Conservation (phyloP, 2,113 vertebrate species). For the Myotis yumanensis region DNA sequence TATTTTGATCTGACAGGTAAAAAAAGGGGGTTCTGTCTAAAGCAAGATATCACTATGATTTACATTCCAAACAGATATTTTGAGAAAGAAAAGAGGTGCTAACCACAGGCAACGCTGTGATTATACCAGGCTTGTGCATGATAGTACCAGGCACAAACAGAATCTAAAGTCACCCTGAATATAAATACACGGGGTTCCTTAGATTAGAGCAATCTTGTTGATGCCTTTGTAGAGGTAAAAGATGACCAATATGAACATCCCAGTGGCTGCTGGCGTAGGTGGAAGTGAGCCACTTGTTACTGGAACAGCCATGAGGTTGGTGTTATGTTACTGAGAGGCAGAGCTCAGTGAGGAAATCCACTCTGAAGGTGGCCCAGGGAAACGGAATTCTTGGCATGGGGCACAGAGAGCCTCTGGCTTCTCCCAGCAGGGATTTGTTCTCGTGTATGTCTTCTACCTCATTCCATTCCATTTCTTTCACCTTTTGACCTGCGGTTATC, state of each 20-base stretch:
- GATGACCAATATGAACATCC: neutral
- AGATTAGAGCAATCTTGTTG: neutral
- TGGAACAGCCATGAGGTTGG: neutral
- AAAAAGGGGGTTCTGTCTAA: neutral
- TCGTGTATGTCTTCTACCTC: neutral
- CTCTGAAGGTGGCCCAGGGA: neutral
- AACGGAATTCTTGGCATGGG: neutral
- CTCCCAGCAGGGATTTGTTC: neutral
- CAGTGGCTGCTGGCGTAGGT: neutral
- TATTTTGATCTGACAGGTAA: neutral
- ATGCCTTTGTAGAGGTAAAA: neutral
- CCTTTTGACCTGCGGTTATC: neutral
- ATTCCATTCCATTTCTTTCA: neutral
- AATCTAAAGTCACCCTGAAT: neutral
- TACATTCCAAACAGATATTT: neutral
- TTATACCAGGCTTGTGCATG: neutral
- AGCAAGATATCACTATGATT: neutral
- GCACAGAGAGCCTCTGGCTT: neutral
- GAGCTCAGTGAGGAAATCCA: slow-evolving; percentile 41
- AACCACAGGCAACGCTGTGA: neutral
- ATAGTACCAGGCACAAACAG: neutral
- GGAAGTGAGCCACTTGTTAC: neutral
- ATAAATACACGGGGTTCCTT: neutral
- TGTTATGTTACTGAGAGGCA: neutral
- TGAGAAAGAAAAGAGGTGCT: neutral